These are phyloP conservation scores for Upupa epops DNA, from an alignment of 2,113 vertebrate species.

Conservation along the genomic window DNA sequence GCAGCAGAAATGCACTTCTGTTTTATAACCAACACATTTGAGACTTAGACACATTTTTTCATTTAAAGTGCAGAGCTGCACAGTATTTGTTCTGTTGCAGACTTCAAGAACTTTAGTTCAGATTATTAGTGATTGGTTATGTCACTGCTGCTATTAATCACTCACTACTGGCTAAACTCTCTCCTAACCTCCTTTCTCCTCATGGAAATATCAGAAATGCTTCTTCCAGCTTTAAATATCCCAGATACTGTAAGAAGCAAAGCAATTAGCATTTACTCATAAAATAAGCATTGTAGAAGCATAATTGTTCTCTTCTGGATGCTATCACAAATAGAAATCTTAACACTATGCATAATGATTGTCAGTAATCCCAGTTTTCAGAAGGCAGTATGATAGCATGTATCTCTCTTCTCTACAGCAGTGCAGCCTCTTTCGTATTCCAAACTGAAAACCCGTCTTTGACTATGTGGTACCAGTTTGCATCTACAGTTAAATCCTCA, in stretches of 20 bases:
- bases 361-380: neutral
- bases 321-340: neutral
- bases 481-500: neutral
- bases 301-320: neutral
- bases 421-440: neutral
- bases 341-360: fast-evolving
- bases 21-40: neutral
- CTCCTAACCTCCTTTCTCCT: neutral
- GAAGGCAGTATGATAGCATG: neutral
- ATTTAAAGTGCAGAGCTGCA: neutral
- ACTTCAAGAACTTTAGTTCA: neutral
- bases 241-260: neutral
- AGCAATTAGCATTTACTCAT: neutral
- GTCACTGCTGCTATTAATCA: neutral
- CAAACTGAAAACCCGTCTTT: neutral
- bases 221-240: neutral
- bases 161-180: neutral
- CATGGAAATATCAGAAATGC: neutral
- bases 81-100: neutral
- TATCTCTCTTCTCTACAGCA: neutral
- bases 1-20: neutral
- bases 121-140: neutral
- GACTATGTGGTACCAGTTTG: neutral
- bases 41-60: neutral
- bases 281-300: neutral